Evolutionary conservation across 2,797 vertebrate genomes (phyloP).

Genomic region (Lycodopsis pacificus): DNA sequence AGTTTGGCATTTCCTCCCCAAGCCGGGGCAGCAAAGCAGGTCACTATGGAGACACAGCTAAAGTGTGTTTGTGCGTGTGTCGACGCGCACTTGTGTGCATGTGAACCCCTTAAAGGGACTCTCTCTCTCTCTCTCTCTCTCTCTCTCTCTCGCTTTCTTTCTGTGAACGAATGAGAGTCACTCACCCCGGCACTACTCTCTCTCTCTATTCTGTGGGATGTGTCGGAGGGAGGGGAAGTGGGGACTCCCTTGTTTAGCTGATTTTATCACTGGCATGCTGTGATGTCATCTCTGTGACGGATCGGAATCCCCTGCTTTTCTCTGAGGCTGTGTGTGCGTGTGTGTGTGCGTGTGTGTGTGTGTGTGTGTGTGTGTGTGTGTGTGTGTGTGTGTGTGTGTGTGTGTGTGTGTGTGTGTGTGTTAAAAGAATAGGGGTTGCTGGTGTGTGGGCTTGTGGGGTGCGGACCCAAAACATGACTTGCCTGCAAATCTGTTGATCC

Average conservation of each 20-base stretch:
- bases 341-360: neutral
- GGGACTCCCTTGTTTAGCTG: constrained; percentile 78
- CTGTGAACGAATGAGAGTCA: constrained; percentile 49
- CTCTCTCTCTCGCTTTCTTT: constrained; percentile 8
- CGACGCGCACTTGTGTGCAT: constrained; percentile 32
- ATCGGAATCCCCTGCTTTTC: constrained; percentile 77
- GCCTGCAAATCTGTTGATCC: constrained; percentile 61
- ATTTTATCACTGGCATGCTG: constrained; percentile 59
- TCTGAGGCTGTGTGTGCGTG: neutral
- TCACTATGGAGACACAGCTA: constrained; percentile 75
- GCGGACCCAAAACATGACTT: constrained; percentile 53
- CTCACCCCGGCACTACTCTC: constrained; percentile 20
- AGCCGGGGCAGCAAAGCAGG: constrained; percentile 47
- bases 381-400: constrained; percentile 6
- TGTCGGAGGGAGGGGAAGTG: constrained; percentile 58
- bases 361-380: constrained; percentile 11
- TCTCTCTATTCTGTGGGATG: constrained; percentile 30
- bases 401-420: constrained; percentile 7
- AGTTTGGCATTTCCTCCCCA: constrained; percentile 76
- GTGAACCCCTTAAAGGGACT: constrained; percentile 56
- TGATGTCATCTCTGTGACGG: constrained; percentile 81
- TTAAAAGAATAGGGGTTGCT: constrained; percentile 19
- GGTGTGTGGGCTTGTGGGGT: constrained; percentile 32
- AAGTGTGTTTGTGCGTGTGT: constrained; percentile 58
- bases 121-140: constrained; percentile 20